phyloP scores from a whole-genome alignment of 2,888 invertebrate genomes.

The Tenthredo mesomela region DNA sequence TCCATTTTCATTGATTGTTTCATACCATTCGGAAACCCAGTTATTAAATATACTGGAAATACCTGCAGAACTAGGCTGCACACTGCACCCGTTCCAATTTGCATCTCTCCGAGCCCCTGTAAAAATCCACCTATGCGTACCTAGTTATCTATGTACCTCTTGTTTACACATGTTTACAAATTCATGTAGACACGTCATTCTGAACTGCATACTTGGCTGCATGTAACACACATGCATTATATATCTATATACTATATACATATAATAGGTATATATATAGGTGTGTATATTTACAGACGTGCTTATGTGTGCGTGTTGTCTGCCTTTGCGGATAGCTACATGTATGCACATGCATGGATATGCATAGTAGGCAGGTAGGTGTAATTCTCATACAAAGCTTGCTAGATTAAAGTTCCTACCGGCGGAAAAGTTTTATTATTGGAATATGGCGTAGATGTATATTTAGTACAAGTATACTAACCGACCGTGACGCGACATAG shows the following conservation, averaged over 20 bases:
- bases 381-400: conserved; percentile 60
- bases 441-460: conserved; percentile 59
- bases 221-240: neutral
- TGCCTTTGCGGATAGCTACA: neutral
- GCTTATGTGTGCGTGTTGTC: neutral
- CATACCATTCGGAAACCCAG: conserved; percentile 10
- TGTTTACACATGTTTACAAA: conserved; percentile 3
- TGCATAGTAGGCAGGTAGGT: neutral
- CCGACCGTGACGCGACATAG: neutral
- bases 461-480: neutral
- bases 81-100: neutral
- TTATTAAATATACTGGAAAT: conserved; percentile 21
- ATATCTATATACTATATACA: neutral
- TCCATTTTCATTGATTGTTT: conserved; percentile 34
- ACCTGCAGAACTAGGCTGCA: neutral
- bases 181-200: neutral
- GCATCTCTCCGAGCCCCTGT: neutral
- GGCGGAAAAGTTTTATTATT: conserved; percentile 62
- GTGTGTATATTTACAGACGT: too few relatives aligned
- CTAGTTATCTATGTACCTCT: neutral
- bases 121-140: neutral
- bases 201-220: neutral
- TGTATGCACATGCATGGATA: neutral
- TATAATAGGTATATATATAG: neutral
- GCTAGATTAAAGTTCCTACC: conserved; percentile 63